These are phyloP conservation scores for Lagenorhynchus albirostris DNA, from an alignment of 2,113 vertebrate genomes.

Conservation along the genomic window DNA sequence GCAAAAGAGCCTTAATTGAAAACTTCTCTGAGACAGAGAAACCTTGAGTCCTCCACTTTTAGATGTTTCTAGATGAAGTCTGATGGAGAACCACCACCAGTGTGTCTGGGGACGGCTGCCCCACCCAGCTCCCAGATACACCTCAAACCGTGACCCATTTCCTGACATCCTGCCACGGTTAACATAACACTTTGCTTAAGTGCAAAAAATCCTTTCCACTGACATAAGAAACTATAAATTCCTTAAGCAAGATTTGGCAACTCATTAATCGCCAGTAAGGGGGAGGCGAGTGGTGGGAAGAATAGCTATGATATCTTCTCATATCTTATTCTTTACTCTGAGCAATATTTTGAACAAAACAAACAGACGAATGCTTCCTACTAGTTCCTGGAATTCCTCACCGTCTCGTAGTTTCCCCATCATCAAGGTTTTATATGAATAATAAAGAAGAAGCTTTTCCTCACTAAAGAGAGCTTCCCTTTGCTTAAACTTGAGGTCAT, in stretches of 20 bases:
- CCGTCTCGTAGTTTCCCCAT: neutral
- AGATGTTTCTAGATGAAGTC: neutral
- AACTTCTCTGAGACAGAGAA: neutral
- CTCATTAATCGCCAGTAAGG: neutral
- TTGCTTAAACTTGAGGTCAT: neutral
- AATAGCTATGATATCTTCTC: fast-evolving
- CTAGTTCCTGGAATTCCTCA: neutral
- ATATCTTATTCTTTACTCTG: neutral
- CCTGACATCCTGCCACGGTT: neutral
- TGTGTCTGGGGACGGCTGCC: neutral
- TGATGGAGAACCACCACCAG: neutral
- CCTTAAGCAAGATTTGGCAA: neutral
- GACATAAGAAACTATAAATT: neutral
- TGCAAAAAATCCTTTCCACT: neutral
- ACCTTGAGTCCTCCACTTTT: neutral
- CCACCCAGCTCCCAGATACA: neutral
- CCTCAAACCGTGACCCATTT: neutral
- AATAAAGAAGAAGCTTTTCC: neutral
- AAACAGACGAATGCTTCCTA: neutral
- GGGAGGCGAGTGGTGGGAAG: too few relatives aligned
- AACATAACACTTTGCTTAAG: neutral
- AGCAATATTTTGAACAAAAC: neutral
- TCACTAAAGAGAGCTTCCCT: neutral
- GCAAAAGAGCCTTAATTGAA: neutral
- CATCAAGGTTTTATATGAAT: neutral